Evolutionary conservation across 2,888 invertebrate species (phyloP), one percentile per base, ranked within the genome.

Genomic region (Caenorhabditis zanzibari): DNA sequence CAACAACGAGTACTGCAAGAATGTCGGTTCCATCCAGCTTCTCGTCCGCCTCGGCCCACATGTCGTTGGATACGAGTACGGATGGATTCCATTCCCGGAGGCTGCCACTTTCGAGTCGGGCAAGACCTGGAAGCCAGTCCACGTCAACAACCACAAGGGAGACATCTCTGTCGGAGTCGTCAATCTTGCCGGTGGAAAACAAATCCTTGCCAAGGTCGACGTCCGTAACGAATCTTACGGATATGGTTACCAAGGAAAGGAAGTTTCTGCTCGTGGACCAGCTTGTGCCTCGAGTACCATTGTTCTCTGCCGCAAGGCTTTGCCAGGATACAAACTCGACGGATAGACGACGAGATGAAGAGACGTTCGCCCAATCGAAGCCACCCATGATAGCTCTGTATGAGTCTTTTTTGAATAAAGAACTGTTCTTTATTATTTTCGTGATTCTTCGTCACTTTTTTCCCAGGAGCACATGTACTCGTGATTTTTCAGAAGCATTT

Each of bases 81-180:
- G n/a, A n/a, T n/a, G n/a, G n/a, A n/a, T n/a, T n/a, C n/a, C n/a
- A n/a, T n/a, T n/a, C 59, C 38, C 59, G 10, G 59, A 59, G 22
- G 59, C 59, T 1, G 59, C 59, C 22, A 59, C 35, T 4, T 59
- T 59, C 22, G 59, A 38, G 22, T 32, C 35, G 14, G 32, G 58
- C 7, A 59, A 59, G 59, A 35, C 35, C n/a, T 59, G 59, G 59
- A 35, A 59, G 19, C 59, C 59, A 22, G 59, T 59, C 3, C 59
- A 59, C 12, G 59, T 59, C 12, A 59, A 59, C 59, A 59, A 59
- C 12, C 59, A 59, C 59, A 59, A 59, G 59, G 59, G 59, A 59
- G 59, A 59, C 22, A 59, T 59, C 38, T 59, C 59, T 3, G 59
- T 59, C 38, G 59, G 59, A 59, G 59, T 59, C 9, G 59, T 59